Percentiles rank a stretch among this genome's conserved stretches.
These are phyloP conservation scores for Antheraea yamamai DNA, from an alignment of 2,888 invertebrate species.

Conservation along the genomic window DNA sequence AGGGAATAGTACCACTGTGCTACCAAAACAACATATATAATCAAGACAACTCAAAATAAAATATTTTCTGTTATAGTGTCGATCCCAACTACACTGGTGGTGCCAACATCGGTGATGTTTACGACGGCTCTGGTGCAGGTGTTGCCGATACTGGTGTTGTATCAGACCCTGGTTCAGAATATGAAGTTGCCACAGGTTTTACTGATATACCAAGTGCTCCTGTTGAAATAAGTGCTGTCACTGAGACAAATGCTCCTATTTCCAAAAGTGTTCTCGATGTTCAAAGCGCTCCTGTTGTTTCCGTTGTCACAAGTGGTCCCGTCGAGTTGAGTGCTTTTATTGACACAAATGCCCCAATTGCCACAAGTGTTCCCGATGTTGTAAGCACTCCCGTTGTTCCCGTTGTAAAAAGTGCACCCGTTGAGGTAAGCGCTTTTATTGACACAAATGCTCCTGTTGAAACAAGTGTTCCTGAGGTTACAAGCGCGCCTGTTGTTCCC, in stretches of 20 bases:
- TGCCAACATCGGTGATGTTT: slow-evolving; percentile 38
- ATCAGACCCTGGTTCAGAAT: slow-evolving; percentile 21
- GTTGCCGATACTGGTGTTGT: slow-evolving; percentile 23
- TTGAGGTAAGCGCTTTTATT: background rate
- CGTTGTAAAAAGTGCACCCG: background rate
- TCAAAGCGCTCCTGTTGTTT: background rate
- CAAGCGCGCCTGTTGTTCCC: background rate
- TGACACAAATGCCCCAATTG: background rate
- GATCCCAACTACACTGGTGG: slow-evolving; percentile 38
- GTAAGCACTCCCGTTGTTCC: background rate
- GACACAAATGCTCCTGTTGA: background rate
- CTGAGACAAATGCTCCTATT: background rate
- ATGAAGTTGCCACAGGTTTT: background rate
- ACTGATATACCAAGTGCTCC: background rate
- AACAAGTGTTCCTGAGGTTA: background rate
- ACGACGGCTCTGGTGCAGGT: slow-evolving; percentile 30
- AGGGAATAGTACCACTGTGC: background rate
- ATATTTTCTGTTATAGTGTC: background rate
- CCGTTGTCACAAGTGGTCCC: background rate
- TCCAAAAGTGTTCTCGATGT: background rate
- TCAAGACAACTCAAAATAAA: background rate
- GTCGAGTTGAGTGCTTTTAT: background rate
- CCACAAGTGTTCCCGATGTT: background rate
- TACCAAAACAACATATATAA: background rate
- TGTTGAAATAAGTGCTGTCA: background rate